Base-by-base conservation (phyloP, 2,888 invertebrate genomes). In the Plebejus anna region DNA sequence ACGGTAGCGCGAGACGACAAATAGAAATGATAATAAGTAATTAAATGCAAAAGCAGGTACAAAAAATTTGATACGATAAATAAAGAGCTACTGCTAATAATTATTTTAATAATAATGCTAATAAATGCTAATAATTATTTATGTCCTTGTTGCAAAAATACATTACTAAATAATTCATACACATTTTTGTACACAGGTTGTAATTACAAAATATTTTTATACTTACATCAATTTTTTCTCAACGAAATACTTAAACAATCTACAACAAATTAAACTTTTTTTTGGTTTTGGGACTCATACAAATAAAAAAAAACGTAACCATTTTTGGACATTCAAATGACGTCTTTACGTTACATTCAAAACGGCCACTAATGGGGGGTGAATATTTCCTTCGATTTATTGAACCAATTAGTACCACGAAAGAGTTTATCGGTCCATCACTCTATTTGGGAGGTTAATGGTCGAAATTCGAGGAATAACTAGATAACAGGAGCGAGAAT, bases 381-480 rank as follows among this genome's bases (percentile, higher is more conserved):
- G 84, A 79, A 78, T 77, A 88, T 87, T 84, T 83, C 79, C 89
- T 90, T 89, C 88, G 91, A 94, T 94, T 93, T 94, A 94, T 93
- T 91, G 88, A 90, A 85, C 92, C 92, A 94, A 94, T 94, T 94
- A 94, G 94, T 91, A 88, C 84, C 89, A 86, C 88, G 91, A 89
- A 91, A 84, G 90, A 85, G 89, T 86, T 90, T 92, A 92, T 92
- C 92, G 82, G 71, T 84, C 87, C 82, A 93, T 92, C 94, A 84
- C 87, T 89, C 92, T 92, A 92, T 93, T 93, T 93, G 93, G 93
- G 94, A 90, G 94, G 92, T 89, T 92, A 92, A 92, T 90, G 90
- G 90, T 82, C 87, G 87, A 87, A 88, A 89, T 93, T 93, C 92
- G 88, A 84, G 83, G 92, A 94, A 93, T 84, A 83, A 82, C 83